Conservation (phyloP, 2,113 vertebrate species). For the Mus pahari region DNA sequence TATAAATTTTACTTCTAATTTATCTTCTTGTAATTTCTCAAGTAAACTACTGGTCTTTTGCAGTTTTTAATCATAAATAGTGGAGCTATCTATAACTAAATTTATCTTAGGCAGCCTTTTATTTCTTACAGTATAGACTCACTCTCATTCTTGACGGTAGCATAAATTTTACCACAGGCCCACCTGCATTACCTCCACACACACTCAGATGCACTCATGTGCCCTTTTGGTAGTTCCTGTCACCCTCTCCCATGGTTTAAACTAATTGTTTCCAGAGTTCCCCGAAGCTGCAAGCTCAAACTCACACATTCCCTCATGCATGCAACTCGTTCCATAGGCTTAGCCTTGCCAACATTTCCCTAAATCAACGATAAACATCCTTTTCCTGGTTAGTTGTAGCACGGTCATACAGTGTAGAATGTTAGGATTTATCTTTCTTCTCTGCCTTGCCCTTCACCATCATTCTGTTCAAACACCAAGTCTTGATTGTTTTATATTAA, state of each 20-base stretch:
- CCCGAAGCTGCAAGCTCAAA: neutral
- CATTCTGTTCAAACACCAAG: slow-evolving; percentile 8
- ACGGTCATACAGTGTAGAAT: neutral
- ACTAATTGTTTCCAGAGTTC: slow-evolving; percentile 24
- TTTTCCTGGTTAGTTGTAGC: neutral
- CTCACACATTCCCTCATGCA: neutral
- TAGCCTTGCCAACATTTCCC: neutral
- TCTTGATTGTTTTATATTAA: slow-evolving; percentile 10
- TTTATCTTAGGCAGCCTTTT: slow-evolving; percentile 28
- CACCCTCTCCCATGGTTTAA: neutral
- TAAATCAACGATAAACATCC: neutral
- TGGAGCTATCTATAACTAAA: neutral
- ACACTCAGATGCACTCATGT: neutral
- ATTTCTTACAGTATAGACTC: neutral
- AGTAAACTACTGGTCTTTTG: neutral
- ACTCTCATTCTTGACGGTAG: neutral
- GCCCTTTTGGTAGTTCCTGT: slow-evolving; percentile 17
- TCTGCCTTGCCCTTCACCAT: neutral
- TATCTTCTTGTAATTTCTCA: slow-evolving; percentile 15
- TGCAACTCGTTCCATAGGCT: neutral
- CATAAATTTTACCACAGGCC: neutral
- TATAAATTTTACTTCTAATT: slow-evolving; percentile 7
- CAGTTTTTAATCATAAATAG: slow-evolving; percentile 36
- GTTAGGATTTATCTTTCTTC: neutral
- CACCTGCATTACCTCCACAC: neutral